Evolutionary conservation across 1,140 invertebrate genomes (phyloP), one percentile per base, ranked within the genome.

Genomic region (Theocolax elegans): DNA sequence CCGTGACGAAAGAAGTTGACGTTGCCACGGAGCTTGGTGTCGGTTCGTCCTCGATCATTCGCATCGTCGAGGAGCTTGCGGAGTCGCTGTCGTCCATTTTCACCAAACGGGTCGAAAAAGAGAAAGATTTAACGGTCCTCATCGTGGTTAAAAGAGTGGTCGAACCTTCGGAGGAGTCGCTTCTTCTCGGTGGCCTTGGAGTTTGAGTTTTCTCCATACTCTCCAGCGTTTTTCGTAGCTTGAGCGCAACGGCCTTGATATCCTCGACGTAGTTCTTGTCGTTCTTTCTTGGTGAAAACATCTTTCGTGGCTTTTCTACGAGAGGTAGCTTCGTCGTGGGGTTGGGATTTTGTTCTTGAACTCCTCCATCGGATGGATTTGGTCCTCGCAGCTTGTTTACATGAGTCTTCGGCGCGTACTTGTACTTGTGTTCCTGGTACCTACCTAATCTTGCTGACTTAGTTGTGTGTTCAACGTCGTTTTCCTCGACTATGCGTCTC

Each of bases 251-350:
- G 21, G 62, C 10, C 72, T 62, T 21, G 69, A 76, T 17, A 72
- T 76, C 49, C 66, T 77, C 8, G 48, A 78, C 3, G 73, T 77
- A 48, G 67, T 72, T 65, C 73, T 77, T 25, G 65, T 76, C 48
- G 74, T 74, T 67, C 72, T 79, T 49, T 66, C 74, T 0, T 63
- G 72, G 64, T 69, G 19, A n/a, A 21, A 72, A 62, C 0, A 29
- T 31, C 17, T 78, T 35, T 68, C 73, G 7, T 49, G 75, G 15
- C 70, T 74, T 69, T 72, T 75, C 9, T 21, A 64, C 69, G 44
- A 73, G 73, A 3, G 72, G 71, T 8, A 65, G 54, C 29, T 76
- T 76, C 6, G 75, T 74, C 1, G 68, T 75, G 1, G 73, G 63
- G 3, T 67, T 40, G 0, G 19, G 6, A 13, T 72, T 54, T 10